Conservation (phyloP, 2,797 vertebrate species). For the Enteromius fasciolatus region DNA sequence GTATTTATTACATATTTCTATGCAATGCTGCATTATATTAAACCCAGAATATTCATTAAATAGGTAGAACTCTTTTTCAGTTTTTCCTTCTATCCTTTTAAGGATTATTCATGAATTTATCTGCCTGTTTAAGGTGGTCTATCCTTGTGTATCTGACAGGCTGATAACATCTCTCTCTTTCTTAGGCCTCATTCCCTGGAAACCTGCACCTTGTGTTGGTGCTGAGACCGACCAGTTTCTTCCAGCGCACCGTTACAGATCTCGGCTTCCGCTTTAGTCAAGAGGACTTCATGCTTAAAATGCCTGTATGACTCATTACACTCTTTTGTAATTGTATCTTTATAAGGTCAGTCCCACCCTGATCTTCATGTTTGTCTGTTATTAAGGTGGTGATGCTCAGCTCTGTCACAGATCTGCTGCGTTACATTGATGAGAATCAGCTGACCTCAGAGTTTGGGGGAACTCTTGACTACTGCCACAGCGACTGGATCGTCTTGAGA, state of each 20-base stretch:
- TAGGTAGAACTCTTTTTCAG: not conserved
- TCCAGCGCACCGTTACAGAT: constrained; percentile 95
- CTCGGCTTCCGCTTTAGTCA: constrained; percentile 96
- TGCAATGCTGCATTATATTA: not conserved
- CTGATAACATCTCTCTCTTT: constrained; percentile 9
- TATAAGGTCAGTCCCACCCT: not conserved
- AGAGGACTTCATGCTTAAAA: constrained; percentile 95
- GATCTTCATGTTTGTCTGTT: constrained; percentile 6
- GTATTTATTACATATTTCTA: not conserved
- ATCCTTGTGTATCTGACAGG: not conserved
- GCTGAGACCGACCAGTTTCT: constrained; percentile 93
- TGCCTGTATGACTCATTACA: constrained; percentile 83
- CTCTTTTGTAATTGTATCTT: not conserved
- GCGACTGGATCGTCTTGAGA: constrained; percentile 94
- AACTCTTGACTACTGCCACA: constrained; percentile 93
- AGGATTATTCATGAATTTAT: not conserved
- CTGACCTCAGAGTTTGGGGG: constrained; percentile 95
- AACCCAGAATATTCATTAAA: not conserved
- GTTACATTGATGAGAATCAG: constrained; percentile 94
- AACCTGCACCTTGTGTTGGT: constrained; percentile 95
- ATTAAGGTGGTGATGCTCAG: constrained; percentile 96
- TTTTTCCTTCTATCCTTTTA: not conserved
- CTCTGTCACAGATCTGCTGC: constrained; percentile 93
- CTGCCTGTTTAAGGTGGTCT: not conserved
- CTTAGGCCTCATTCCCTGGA: constrained; percentile 91